Base-by-base conservation (phyloP, 2,888 invertebrate species). In the Ennomos fuscantarius region DNA sequence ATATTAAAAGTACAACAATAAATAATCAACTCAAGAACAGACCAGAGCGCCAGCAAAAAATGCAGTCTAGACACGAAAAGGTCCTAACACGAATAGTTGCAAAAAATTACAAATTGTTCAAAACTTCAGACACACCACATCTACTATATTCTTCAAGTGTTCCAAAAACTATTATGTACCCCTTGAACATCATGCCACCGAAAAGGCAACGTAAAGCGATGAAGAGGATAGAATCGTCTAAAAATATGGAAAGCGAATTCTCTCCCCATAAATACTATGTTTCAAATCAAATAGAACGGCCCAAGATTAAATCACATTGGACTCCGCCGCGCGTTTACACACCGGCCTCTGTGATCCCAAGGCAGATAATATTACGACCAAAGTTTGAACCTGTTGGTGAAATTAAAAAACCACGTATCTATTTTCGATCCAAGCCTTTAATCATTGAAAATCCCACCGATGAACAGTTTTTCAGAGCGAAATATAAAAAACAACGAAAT, bases 161-260 rank as follows among this genome's bases (percentile, higher is more conserved):
- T 41, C 65, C 61, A 8, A 82, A 81, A 65, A 79, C 69, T 0
- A 77, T 79, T 52, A 48, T 80, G 13, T 78, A 73, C 56, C 78
- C 77, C 2, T 13, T 76, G 0, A 78, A 74, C 69, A 67, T 68
- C 6, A 53, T 68, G 9, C 56, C 70, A 24, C 55, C 64, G 1
- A 66, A 72, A 11, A 60, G 49, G 8, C 70, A 70, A 37, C 69
- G 65, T 46, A 79, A 76, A 41, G 46, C 70, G 2, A 54, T 78
- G 55, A 83, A 69, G 63, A 68, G 63, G 57, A 71, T 82, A 61
- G 61, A 66, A 46, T 45, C 77, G 12, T 59, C 60, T 0, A 72
- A 66, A n/a, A 77, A 67, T 51, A 72, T 62, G 9, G 76, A 70
- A 44, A 74, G 11, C 35, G 42, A 46, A 39, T 51, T 56, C 12